phyloP scores from a whole-genome alignment of 2,113 vertebrate species.

The Halcyon malimbica region DNA sequence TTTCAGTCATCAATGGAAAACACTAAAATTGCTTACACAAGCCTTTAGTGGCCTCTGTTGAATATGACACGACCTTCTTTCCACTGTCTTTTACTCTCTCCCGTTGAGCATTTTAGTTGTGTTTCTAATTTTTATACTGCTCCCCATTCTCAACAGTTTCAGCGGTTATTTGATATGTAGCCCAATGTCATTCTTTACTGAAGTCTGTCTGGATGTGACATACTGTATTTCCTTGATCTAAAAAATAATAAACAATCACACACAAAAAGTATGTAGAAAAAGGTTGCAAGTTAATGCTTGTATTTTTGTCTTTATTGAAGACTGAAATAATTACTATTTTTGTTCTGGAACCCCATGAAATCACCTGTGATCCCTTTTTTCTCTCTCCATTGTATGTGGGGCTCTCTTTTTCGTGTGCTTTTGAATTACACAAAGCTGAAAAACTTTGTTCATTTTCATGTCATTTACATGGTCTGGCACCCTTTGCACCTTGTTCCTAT shows the following conservation, averaged over 20 bases:
- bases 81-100: background rate
- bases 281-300: background rate
- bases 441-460: background rate
- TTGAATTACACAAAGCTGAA: background rate
- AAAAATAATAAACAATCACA: background rate
- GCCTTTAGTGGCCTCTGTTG: background rate
- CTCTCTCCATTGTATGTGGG: background rate
- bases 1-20: background rate
- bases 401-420: background rate
- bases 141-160: background rate
- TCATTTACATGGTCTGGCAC: background rate
- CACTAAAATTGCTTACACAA: background rate
- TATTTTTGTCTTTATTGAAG: background rate
- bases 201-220: background rate
- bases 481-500: background rate
- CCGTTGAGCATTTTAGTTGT: background rate
- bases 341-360: background rate
- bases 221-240: background rate
- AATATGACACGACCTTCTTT: background rate
- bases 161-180: background rate
- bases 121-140: background rate
- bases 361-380: background rate
- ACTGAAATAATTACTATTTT: background rate
- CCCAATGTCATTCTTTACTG: background rate
- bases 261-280: background rate